Conservation (phyloP, 2,113 vertebrate genomes). For the Crotalus horridus region DNA sequence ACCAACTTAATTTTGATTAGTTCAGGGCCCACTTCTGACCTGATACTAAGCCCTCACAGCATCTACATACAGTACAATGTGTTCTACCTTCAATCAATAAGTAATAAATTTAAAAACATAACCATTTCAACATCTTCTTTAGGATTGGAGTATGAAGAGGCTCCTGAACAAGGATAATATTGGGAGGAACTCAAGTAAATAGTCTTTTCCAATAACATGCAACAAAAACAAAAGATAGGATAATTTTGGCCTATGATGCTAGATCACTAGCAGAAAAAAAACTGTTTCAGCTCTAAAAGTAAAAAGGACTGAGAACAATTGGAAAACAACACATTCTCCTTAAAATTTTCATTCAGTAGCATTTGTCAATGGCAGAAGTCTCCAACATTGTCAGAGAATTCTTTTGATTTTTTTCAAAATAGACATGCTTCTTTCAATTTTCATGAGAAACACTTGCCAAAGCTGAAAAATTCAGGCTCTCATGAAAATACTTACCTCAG, state of each 20-base stretch:
- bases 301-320: neutral
- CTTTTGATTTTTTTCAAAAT: neutral
- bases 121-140: neutral
- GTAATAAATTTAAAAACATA: neutral
- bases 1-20: neutral
- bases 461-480: neutral
- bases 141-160: neutral
- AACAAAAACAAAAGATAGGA: no score
- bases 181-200: neutral
- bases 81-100: neutral
- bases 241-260: no score
- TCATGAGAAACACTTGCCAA: neutral
- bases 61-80: conserved; percentile 5
- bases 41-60: neutral
- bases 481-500: neutral
- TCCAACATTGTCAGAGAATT: neutral
- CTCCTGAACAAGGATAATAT: neutral
- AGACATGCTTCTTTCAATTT: neutral
- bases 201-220: no score
- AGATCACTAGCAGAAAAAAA: no score
- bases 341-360: neutral
- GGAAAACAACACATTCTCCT: neutral
- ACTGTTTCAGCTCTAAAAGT: neutral
- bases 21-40: neutral
- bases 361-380: neutral